Evolutionary conservation across 2,113 vertebrate species (phyloP).

Genomic region (Xiphorhynchus elegans): DNA sequence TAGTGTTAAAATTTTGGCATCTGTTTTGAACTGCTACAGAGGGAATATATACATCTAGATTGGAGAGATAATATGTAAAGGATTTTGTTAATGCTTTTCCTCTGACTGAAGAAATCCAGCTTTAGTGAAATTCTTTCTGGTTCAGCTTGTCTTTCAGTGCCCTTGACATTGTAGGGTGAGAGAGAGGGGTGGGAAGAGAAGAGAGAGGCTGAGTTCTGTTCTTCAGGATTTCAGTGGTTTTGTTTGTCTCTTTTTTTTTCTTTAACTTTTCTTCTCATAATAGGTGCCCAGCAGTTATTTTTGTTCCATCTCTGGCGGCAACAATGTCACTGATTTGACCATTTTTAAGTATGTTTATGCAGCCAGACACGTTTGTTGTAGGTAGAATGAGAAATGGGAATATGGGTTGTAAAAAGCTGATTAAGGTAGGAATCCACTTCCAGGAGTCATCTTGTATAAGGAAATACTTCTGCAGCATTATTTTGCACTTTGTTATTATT

Average conservation of each 20-base stretch:
- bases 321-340: background rate
- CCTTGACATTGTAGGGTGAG: background rate
- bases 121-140: background rate
- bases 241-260: background rate
- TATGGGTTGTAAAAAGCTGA: background rate
- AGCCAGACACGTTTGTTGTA: background rate
- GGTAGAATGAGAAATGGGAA: background rate
- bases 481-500: background rate
- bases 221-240: background rate
- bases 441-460: background rate
- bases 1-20: background rate
- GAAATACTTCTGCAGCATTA: background rate
- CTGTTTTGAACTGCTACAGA: background rate
- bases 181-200: background rate
- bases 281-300: background rate
- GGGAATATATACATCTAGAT: background rate
- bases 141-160: background rate
- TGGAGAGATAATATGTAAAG: background rate
- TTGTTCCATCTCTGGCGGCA: background rate
- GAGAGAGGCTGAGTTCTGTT: background rate
- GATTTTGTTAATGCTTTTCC: background rate
- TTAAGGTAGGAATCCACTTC: too few species aligned
- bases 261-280: background rate
- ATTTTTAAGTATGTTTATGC: background rate
- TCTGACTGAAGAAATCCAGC: background rate